These are phyloP conservation scores for Urocitellus parryii DNA, from an alignment of 2,113 vertebrate genomes.

Conservation along the genomic window DNA sequence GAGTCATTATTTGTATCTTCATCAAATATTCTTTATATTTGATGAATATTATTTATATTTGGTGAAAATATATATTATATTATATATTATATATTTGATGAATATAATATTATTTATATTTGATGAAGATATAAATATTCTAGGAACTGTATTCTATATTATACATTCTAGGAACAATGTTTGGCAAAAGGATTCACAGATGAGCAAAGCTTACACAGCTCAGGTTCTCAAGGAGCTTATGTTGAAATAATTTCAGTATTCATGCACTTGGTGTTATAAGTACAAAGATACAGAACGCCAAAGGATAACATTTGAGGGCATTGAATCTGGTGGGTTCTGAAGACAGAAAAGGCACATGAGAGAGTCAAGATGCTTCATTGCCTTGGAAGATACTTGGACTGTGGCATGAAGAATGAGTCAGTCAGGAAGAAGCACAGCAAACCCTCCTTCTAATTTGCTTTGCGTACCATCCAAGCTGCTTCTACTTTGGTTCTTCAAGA, in stretches of 20 bases:
- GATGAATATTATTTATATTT: too few relatives aligned
- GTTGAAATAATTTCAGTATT: background rate
- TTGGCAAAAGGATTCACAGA: rapidly evolving
- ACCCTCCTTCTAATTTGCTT: background rate
- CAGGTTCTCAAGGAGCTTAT: background rate
- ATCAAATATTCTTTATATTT: background rate
- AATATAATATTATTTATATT: too few relatives aligned
- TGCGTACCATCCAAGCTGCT: background rate
- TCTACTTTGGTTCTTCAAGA: background rate
- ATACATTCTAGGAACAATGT: background rate
- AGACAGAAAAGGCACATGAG: too few relatives aligned
- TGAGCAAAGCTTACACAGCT: background rate
- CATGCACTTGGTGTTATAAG: background rate
- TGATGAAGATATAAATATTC: too few relatives aligned
- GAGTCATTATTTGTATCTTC: background rate
- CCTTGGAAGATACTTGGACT: rapidly evolving
- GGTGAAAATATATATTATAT: too few relatives aligned
- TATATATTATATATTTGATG: too few relatives aligned
- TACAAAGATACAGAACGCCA: background rate
- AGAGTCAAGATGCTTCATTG: background rate
- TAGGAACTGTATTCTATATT: too few relatives aligned
- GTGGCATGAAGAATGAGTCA: background rate
- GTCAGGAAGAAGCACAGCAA: background rate
- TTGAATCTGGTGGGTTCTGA: background rate
- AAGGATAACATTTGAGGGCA: background rate